Evolutionary conservation across 2,888 invertebrate species (phyloP), one percentile per base, ranked within the genome.

Genomic region (Xanthorhoe designata): DNA sequence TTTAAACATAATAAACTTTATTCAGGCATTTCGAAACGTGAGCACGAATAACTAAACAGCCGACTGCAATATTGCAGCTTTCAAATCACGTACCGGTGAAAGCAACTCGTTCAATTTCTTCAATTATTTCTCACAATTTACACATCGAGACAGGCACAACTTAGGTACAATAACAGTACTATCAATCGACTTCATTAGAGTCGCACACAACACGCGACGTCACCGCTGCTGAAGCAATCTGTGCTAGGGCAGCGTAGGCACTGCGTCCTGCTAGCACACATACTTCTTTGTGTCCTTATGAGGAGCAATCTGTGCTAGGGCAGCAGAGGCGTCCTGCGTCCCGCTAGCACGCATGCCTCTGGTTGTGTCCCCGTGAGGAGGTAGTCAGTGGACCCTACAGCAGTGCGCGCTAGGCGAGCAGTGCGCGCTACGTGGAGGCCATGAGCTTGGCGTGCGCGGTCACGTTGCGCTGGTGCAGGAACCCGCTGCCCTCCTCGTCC

Each of bases 381-480:
- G n/a, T 24, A 24, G 24, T 24, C 32, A 32, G 32, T 3, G 8
- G 32, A 6, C 32, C 0, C 32, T 32, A 32, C 7, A 32, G 42
- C 13, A 17, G 47, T 3, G 13, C 7, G 45, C 45, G 45, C 24
- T 24, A 24, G n/a, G n/a, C n/a, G n/a, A n/a, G n/a, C 24, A 24
- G 24, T 1, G 24, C 2, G 24, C 24, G 91, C 94, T 96, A 97
- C 87, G 97, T 97, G 64, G 97, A 96, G 10, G 97, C 97, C 95
- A 97, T 96, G 71, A 97, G 93, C 85, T 97, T 97, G 64, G 97
- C 97, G 67, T 97, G 96, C 70, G 97, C 96, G 49, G 97, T 97
- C 72, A 97, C 97, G 91, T 97, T 97, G 83, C 97, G 97, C 85
- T 97, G 97, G 89, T 97, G 97, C 83, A 97, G 96, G 88, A 97